A percentile compares a stretch with the other conserved stretches of the same genome.
Evolutionary conservation across 2,113 vertebrate genomes (phyloP).

Genomic region (Pseudonaja textilis): DNA sequence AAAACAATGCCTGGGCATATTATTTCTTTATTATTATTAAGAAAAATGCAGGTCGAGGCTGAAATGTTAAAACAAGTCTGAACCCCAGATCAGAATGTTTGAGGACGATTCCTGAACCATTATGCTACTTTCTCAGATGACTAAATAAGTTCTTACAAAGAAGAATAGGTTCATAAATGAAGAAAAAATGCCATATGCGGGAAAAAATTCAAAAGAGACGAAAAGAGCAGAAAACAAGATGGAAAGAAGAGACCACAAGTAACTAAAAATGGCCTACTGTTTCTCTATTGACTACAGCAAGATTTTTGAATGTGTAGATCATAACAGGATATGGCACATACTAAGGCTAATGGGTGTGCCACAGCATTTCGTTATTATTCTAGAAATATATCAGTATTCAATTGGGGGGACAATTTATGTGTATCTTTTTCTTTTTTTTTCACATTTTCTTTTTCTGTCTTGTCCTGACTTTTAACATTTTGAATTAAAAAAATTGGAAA

Average conservation of each 20-base stretch:
- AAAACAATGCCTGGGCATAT: background rate
- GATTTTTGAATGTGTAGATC: background rate
- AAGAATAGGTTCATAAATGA: background rate
- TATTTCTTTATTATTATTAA: background rate
- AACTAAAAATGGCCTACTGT: background rate
- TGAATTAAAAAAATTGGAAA: background rate
- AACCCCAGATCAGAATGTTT: background rate
- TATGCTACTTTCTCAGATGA: background rate
- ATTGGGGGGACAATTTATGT: background rate
- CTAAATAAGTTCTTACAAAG: background rate
- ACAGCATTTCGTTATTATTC: background rate
- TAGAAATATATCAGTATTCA: background rate
- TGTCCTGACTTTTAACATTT: background rate
- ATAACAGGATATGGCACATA: background rate
- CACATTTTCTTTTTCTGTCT: background rate
- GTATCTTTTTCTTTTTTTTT: background rate
- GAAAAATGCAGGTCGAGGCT: background rate
- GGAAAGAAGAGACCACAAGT: background rate
- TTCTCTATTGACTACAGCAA: background rate
- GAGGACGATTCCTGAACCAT: background rate
- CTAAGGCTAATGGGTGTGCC: background rate
- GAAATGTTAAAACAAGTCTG: background rate
- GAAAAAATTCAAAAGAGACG: background rate
- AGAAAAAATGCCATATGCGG: background rate
- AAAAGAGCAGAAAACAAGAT: background rate